Percentiles rank a stretch among this genome's conserved stretches.
Evolutionary conservation across 2,888 invertebrate species (phyloP).

Genomic region (Parnassius mnemosyne): DNA sequence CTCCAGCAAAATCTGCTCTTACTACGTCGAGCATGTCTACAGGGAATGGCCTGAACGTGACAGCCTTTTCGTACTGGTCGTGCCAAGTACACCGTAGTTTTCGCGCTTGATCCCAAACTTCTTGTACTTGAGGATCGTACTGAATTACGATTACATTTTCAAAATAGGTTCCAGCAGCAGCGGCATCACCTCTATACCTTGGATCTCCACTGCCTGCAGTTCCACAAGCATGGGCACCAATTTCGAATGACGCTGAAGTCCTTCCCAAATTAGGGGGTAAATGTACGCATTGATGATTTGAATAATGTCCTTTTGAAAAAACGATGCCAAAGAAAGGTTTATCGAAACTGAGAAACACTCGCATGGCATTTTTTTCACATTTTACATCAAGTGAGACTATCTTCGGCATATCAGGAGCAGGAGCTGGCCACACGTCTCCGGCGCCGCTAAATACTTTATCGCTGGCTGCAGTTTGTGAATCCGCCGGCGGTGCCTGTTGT

Average conservation of each 20-base stretch:
- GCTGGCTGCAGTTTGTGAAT: conserved; percentile 78
- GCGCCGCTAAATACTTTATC: conserved; percentile 81
- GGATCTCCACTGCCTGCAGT: conserved; percentile 96
- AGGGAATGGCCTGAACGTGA: conserved; percentile 96
- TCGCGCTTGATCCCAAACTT: conserved; percentile 97
- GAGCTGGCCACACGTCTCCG: conserved; percentile 92
- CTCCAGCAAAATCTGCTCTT: conserved; percentile 96
- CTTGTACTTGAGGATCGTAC: conserved; percentile 96
- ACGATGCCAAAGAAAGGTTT: conserved; percentile 97
- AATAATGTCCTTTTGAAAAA: conserved; percentile 96
- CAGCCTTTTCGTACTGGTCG: conserved; percentile 96
- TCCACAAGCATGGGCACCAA: conserved; percentile 94
- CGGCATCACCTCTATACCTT: conserved; percentile 93
- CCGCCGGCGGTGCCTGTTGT: conserved; percentile 67
- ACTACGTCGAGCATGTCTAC: conserved; percentile 97
- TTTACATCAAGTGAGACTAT: conserved; percentile 95
- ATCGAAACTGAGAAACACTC: conserved; percentile 95
- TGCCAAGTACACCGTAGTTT: conserved; percentile 97
- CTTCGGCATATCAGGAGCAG: conserved; percentile 94
- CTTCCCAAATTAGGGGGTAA: conserved; percentile 93
- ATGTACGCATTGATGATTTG: conserved; percentile 95
- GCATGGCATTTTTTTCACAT: conserved; percentile 96
- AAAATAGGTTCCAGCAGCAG: conserved; percentile 94
- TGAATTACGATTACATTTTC: conserved; percentile 97
- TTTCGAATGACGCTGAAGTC: conserved; percentile 93